These are phyloP conservation scores for Vulpes ferrilata DNA, from an alignment of 2,113 vertebrate species.

Conservation along the genomic window DNA sequence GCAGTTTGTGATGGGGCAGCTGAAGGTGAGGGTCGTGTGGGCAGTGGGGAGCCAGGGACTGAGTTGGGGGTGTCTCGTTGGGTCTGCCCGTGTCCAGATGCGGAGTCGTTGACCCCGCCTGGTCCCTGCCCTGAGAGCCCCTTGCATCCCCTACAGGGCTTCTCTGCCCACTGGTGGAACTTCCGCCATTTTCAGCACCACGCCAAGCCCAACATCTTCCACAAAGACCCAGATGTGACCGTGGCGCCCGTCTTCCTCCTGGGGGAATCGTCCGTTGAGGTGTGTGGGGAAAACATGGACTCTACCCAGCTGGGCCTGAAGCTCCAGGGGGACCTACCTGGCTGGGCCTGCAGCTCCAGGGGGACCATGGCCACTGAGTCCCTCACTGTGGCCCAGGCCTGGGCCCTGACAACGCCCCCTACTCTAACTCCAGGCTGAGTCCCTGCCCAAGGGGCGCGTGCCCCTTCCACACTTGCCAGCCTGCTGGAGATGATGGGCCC, in stretches of 20 bases:
- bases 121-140: neutral
- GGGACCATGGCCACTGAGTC: neutral
- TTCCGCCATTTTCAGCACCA: constrained; percentile 98
- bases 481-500: neutral
- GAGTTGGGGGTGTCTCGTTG: accelerated
- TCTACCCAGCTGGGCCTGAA: neutral
- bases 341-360: neutral
- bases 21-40: constrained; percentile 82
- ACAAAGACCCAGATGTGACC: constrained; percentile 96
- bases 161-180: constrained; percentile 90
- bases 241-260: constrained; percentile 94
- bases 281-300: constrained; percentile 39
- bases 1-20: constrained; percentile 87
- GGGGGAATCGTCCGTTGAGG: constrained; percentile 94
- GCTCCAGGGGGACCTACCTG: neutral
- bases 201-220: constrained; percentile 96
- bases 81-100: neutral
- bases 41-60: neutral
- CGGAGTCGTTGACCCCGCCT: accelerated
- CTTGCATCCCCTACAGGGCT: constrained; percentile 49
- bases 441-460: neutral
- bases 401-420: accelerated
- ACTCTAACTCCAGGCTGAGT: neutral
- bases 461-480: neutral
- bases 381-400: neutral